Evolutionary conservation across 1,140 invertebrate species (phyloP).

Genomic region (Eumaeus atala): DNA sequence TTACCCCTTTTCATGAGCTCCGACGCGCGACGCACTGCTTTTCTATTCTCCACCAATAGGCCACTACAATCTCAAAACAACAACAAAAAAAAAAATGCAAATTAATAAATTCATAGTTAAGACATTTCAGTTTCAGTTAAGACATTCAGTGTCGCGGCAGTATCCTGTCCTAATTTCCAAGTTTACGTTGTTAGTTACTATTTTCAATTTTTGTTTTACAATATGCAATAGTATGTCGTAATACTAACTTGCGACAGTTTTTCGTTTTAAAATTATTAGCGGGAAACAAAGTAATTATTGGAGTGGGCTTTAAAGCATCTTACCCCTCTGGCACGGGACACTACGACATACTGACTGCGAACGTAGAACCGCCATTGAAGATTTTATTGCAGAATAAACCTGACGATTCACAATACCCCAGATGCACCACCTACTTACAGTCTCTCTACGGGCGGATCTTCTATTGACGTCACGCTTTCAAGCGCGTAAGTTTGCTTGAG

Average conservation of each 20-base stretch:
- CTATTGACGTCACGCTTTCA: conserved; percentile 7
- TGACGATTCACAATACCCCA: not conserved
- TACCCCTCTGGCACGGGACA: not conserved
- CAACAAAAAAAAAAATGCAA: too few species aligned
- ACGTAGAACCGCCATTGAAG: not conserved
- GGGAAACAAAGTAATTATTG: conserved; percentile 1
- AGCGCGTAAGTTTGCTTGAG: not conserved
- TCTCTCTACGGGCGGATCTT: not conserved
- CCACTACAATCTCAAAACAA: too few species aligned
- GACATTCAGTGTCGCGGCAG: too few species aligned
- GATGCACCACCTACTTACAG: too few species aligned
- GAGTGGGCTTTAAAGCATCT: not conserved
- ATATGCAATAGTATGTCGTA: too few species aligned
- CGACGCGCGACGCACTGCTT: too few species aligned
- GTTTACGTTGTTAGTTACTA: too few species aligned
- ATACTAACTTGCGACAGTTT: not conserved
- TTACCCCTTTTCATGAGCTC: too few species aligned
- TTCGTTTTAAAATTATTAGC: not conserved
- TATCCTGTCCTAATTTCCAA: too few species aligned
- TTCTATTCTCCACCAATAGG: too few species aligned
- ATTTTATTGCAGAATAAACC: conserved; percentile 1
- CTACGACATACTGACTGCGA: not conserved
- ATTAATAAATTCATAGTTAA: too few species aligned
- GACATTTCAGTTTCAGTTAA: too few species aligned
- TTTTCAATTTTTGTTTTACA: not conserved